Base-by-base conservation (phyloP, 2,888 invertebrate genomes). In the Pyrrhia umbra region DNA sequence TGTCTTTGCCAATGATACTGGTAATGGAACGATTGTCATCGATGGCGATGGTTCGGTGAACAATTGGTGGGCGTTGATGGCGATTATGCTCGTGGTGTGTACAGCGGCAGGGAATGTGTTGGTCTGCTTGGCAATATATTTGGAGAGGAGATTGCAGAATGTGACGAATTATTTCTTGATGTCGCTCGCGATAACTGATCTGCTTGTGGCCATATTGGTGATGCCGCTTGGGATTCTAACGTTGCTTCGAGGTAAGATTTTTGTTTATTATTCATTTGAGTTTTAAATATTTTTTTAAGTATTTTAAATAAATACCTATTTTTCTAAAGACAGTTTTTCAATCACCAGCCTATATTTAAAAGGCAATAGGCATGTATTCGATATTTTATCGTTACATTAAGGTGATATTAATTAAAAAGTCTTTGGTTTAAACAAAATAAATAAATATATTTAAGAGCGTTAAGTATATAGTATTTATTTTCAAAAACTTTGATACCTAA, bases 91-190 rank as follows among this genome's bases (percentile, higher is more conserved):
- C 60, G 98, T 98, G 10, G 88, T 98, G 46, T 98, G 97, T 66
- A 98, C 98, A 0, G 98, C 98, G 0, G 97, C 98, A 2, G 99
- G 99, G 1, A 99, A 99, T 92, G 97, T 98, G 42, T 94, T 99
- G 65, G 99, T 99, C 49, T 99, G 99, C 85, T 92, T 99, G 80
- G 99, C 99, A 21, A 98, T 99, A 82, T 97, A 97, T 73, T 96
- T 98, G 96, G 99, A 99, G 89, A 96, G 98, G 60, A 96, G 98
- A 15, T 95, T 99, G 67, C 99, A 99, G 92, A 99, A 98, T 95
- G 98, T 99, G 66, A 99, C 99, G 84, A 99, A 99, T 93, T 99
- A 99, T 91, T 99, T 99, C 88, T 95, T 99, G 85, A 97, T 99
- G 97, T 99, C 99, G 5, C 92, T 99, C 87, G 99, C 99, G 56